Base-by-base conservation (phyloP, 1,140 invertebrate genomes). In the Brachionus asplanchnoidis region DNA sequence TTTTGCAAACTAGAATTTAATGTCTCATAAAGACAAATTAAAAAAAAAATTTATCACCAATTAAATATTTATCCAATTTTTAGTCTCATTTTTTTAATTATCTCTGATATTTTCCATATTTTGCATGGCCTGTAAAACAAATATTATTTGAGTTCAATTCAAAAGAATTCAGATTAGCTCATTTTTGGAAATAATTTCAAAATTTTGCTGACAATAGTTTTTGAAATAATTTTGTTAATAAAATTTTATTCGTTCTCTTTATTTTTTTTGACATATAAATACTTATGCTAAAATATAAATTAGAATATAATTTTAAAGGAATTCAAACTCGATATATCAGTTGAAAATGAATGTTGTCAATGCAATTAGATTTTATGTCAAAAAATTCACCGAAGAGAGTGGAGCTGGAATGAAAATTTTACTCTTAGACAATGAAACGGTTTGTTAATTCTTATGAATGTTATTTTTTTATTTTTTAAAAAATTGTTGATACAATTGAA, bases 341-440 rank as follows among this genome's bases (percentile, higher is more conserved):
- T 50, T 50, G 95, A 91, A 88, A 85, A 92, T 99, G 97, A 95
- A 98, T 91, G 93, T 97, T 11, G 93, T 97, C 86, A 92, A 93
- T 85, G 95, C 95, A 50, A 93, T 97, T 50, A 97, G 97, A 89
- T 92, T 95, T 89, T 99, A 99, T 89, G 93, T 99, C 85, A 94
- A 95, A 42, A 96, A 96, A 91, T 99, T 99, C 96, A 95, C 96
- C n/a, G 94, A 97, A 85, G 95, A 98, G 87, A 95, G 95, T 90
- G 97, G 97, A 2, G 95, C 96, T 7, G 97, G 97, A 50, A 99
- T 99, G 96, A 99, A 99, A 93, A 94, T 98, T 42, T 92, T 99
- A 85, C 90, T 99, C 42, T 95, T 99, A 94, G 97, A 99, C 90
- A 96, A 96, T 91, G 95, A 98, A 90, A 99, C 97, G 86, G 95